These are phyloP conservation scores for Anser cygnoides DNA, from an alignment of 2,113 vertebrate genomes.

Conservation along the genomic window DNA sequence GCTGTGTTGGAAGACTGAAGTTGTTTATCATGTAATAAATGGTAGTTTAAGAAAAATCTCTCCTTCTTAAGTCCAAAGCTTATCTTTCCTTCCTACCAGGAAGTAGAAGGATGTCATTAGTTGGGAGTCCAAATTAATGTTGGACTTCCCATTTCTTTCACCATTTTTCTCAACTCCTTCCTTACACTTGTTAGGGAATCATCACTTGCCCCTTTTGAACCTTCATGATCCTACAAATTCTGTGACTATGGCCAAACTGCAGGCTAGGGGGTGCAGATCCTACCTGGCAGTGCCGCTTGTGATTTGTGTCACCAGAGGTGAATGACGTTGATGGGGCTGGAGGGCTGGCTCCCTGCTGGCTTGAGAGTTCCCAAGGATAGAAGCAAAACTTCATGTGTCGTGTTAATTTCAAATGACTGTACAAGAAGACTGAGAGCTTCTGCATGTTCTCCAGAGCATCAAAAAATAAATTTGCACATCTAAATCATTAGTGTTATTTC, in stretches of 20 bases:
- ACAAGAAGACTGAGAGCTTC: background rate
- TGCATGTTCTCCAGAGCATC: background rate
- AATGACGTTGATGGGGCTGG: background rate
- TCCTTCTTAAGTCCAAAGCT: background rate
- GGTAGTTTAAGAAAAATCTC: background rate
- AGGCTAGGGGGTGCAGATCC: background rate
- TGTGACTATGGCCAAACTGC: background rate
- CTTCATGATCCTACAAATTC: background rate
- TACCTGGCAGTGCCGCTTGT: background rate
- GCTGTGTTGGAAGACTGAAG: background rate
- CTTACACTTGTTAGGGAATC: background rate
- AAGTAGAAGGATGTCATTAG: background rate
- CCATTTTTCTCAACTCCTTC: background rate
- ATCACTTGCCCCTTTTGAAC: background rate
- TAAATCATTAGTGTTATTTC: background rate
- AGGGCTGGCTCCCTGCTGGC: background rate
- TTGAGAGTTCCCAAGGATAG: background rate
- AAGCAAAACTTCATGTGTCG: background rate
- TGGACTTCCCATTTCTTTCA: background rate
- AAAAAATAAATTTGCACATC: background rate
- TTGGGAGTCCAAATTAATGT: background rate
- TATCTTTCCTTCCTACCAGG: background rate
- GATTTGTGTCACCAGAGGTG: background rate
- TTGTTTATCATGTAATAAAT: background rate
- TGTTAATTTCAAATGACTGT: background rate